phyloP scores from a whole-genome alignment of 2,113 vertebrate genomes.

The Pyxicephalus adspersus region DNA sequence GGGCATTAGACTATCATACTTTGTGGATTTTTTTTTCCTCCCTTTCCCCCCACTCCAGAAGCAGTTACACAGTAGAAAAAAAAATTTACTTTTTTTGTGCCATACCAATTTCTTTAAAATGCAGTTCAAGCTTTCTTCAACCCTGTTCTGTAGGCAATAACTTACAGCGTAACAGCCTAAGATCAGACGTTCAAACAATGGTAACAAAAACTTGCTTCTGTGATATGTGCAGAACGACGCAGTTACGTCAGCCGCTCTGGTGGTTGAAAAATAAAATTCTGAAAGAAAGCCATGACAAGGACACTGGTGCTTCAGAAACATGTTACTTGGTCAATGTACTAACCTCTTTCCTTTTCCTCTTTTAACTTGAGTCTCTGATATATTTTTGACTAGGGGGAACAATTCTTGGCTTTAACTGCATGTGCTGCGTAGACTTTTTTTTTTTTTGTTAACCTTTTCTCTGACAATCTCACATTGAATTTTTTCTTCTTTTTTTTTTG shows the following conservation, averaged over 20 bases:
- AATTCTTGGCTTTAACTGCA: constrained; percentile 48
- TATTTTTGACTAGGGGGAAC: constrained; percentile 44
- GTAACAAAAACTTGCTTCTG: constrained; percentile 69
- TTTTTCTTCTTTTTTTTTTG: constrained; percentile 60
- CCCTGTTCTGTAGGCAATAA: constrained; percentile 78
- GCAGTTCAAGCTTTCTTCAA: constrained; percentile 69
- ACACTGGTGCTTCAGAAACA: constrained; percentile 59
- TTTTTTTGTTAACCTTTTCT: constrained; percentile 56
- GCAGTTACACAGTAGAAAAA: constrained; percentile 72
- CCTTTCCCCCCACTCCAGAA: constrained; percentile 59
- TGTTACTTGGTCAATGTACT: constrained; percentile 19
- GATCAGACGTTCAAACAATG: constrained; percentile 87
- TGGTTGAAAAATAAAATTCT: too few species aligned
- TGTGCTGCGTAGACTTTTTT: constrained; percentile 39
- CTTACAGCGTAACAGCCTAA: constrained; percentile 69
- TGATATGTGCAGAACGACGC: constrained; percentile 61
- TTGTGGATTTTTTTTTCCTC: constrained; percentile 61
- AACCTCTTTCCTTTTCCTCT: constrained; percentile 13
- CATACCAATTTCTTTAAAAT: constrained; percentile 75
- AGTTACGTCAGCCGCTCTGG: constrained; percentile 59
- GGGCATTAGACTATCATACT: constrained; percentile 83
- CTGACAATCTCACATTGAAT: constrained; percentile 58
- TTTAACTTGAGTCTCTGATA: constrained; percentile 24
- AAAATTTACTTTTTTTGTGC: constrained; percentile 74
- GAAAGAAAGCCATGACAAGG: constrained; percentile 31